Percentiles rank a stretch among this genome's conserved stretches.
Evolutionary conservation across 2,797 vertebrate species (phyloP).

Genomic region (Sebastes hopkinsi): DNA sequence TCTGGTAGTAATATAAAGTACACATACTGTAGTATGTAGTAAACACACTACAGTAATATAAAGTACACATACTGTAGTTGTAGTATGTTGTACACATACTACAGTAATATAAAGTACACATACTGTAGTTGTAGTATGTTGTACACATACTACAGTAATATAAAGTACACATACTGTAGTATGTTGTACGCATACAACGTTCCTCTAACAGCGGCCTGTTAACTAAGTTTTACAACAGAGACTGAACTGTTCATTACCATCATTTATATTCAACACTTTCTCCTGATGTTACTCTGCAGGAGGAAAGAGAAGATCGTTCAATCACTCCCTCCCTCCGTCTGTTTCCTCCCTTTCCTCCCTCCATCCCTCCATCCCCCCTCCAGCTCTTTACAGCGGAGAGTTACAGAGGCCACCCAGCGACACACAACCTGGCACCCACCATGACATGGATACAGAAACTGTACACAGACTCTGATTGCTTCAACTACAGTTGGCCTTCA

Average conservation of each 20-base stretch:
- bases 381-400: slow-evolving; percentile 36
- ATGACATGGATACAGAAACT: not conserved
- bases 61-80: too few relatives aligned
- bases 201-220: not conserved
- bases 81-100: too few relatives aligned
- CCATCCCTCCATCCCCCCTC: slow-evolving; percentile 33
- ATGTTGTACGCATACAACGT: too few relatives aligned
- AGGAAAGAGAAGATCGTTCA: slow-evolving; percentile 32
- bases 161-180: not conserved
- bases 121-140: too few relatives aligned
- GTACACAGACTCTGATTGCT: slow-evolving; percentile 1
- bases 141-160: too few relatives aligned
- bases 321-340: slow-evolving; percentile 28
- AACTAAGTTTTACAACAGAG: slow-evolving; percentile 1
- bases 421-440: slow-evolving; percentile 51
- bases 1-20: not conserved
- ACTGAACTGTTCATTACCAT: slow-evolving; percentile 38
- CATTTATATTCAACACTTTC: slow-evolving; percentile 54
- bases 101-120: too few relatives aligned
- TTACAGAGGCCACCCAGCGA: slow-evolving; percentile 51
- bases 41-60: too few relatives aligned
- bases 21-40: too few relatives aligned
- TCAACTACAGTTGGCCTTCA: slow-evolving; percentile 10
- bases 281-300: slow-evolving; percentile 55
- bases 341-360: slow-evolving; percentile 25